These are phyloP conservation scores for Tenthredo scrophulariae DNA, from an alignment of 2,888 invertebrate genomes.

Conservation along the genomic window DNA sequence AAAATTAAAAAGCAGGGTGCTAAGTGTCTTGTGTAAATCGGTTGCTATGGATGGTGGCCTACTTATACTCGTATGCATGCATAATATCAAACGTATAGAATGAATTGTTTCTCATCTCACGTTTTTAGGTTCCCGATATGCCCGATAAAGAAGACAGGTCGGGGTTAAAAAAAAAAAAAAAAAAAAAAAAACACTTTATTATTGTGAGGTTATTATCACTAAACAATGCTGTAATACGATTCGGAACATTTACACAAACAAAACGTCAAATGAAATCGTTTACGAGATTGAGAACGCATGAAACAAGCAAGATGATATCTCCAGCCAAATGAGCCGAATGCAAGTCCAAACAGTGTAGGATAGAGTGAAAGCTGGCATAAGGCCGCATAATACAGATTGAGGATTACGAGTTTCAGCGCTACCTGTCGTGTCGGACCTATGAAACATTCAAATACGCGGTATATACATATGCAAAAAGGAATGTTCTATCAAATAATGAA, in stretches of 20 bases:
- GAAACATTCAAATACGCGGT: too few relatives aligned
- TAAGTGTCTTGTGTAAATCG: neutral
- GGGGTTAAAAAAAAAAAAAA: neutral
- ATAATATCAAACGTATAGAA: neutral
- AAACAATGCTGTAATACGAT: neutral
- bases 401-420: too few relatives aligned
- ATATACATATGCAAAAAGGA: too few relatives aligned
- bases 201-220: neutral
- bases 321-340: neutral
- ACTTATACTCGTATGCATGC: neutral
- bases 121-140: neutral
- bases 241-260: neutral
- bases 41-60: neutral
- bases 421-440: too few relatives aligned
- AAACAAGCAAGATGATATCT: neutral
- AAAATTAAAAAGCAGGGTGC: neutral
- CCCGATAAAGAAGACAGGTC: neutral
- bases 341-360: too few relatives aligned
- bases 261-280: neutral
- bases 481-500: too few relatives aligned
- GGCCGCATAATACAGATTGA: too few relatives aligned
- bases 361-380: too few relatives aligned
- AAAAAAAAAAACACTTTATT: too few relatives aligned
- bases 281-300: neutral
- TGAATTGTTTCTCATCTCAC: neutral